A percentile compares a stretch with the other conserved stretches of the same genome.
Conservation (phyloP, 2,113 vertebrate genomes). For the Oncorhynchus nerka region DNA sequence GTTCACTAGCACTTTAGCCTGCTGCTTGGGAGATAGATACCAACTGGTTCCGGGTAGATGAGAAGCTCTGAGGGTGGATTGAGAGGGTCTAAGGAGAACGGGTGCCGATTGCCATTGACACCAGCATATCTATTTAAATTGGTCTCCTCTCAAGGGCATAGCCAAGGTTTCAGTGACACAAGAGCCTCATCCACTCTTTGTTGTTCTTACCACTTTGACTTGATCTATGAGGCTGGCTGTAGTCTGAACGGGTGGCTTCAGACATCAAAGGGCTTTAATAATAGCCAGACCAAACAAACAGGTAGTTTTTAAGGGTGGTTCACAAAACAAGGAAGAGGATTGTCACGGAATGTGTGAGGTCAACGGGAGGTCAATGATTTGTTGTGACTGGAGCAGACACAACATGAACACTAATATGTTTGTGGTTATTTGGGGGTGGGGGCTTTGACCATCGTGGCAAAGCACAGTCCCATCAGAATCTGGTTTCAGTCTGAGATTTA, state of each 20-base stretch:
- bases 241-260: neutral
- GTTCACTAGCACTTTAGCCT: too few relatives aligned
- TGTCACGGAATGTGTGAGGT: too few relatives aligned
- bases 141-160: neutral
- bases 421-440: neutral
- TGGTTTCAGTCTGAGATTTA: neutral
- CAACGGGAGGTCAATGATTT: neutral
- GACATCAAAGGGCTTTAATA: neutral
- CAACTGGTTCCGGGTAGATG: neutral
- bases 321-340: neutral
- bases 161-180: neutral
- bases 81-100: neutral
- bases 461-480: neutral
- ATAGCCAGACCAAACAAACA: neutral
- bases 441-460: too few relatives aligned
- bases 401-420: neutral
- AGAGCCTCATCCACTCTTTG: neutral
- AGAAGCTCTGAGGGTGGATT: neutral
- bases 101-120: neutral
- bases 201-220: neutral
- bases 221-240: neutral
- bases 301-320: neutral
- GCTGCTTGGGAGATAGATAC: too few relatives aligned
- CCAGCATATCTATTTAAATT: neutral
- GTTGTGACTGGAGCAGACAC: neutral